These are phyloP conservation scores for Lophius piscatorius DNA, from an alignment of 2,113 vertebrate genomes.

Conservation along the genomic window DNA sequence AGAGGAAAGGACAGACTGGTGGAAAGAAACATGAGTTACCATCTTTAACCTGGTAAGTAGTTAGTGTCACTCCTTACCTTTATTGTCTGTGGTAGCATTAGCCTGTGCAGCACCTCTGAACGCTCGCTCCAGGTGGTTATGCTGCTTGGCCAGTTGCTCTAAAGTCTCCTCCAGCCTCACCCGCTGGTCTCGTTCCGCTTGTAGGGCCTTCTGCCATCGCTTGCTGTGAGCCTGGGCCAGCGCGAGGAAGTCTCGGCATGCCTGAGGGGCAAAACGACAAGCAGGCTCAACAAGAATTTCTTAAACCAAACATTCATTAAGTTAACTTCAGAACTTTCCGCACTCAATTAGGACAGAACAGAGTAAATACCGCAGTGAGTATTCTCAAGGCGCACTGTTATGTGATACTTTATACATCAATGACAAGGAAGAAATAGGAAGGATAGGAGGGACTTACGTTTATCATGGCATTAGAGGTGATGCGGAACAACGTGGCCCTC, in stretches of 20 bases:
- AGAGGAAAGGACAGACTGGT: too few species aligned
- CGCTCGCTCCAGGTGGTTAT: slow-evolving; percentile 96
- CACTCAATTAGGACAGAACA: too few species aligned
- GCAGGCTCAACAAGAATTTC: background rate
- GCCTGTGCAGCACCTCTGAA: slow-evolving; percentile 92
- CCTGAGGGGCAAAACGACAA: slow-evolving; percentile 68
- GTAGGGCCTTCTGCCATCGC: slow-evolving; percentile 95
- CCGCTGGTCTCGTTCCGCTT: slow-evolving; percentile 91
- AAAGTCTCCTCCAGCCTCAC: slow-evolving; percentile 94
- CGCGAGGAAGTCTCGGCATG: slow-evolving; percentile 91
- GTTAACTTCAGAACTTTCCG: too few species aligned
- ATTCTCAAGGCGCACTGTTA: too few species aligned
- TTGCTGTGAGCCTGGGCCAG: slow-evolving; percentile 93
- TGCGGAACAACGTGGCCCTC: slow-evolving; percentile 93
- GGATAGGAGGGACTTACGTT: slow-evolving; percentile 92
- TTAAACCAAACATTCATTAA: too few species aligned
- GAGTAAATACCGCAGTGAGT: too few species aligned
- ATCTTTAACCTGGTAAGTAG: too few species aligned
- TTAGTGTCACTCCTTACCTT: too few species aligned
- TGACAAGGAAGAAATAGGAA: too few species aligned
- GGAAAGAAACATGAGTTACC: too few species aligned
- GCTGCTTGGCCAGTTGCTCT: slow-evolving; percentile 96
- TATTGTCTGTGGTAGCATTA: slow-evolving; percentile 76
- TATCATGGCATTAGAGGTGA: slow-evolving; percentile 99
- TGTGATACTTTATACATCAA: too few species aligned